Evolutionary conservation across 2,888 invertebrate genomes (phyloP).

Genomic region (Norana najaformis): DNA sequence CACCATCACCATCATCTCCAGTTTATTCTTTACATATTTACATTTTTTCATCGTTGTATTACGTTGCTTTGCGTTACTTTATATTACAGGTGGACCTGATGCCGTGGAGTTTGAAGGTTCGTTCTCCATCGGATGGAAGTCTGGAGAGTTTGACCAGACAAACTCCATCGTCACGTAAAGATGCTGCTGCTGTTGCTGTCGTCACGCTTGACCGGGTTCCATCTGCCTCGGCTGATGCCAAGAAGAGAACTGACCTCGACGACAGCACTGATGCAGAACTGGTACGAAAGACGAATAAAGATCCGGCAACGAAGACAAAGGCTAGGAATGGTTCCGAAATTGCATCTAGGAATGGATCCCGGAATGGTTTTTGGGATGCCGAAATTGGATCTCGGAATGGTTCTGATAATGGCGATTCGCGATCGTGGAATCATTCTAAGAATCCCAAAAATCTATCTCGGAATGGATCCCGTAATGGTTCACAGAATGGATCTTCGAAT

Average conservation of each 20-base stretch:
- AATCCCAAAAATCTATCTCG: neutral
- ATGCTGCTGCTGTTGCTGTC: neutral
- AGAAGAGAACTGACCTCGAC: neutral
- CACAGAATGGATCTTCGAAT: neutral
- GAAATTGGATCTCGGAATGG: neutral
- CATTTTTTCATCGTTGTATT: too few species aligned
- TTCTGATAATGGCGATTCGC: neutral
- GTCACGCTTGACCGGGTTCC: neutral
- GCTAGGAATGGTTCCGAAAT: neutral
- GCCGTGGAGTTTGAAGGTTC: neutral
- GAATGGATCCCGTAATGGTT: neutral
- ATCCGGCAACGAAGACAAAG: neutral
- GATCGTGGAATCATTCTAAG: too few species aligned
- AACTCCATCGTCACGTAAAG: neutral
- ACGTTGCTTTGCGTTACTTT: neutral
- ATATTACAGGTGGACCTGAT: slow-evolving; percentile 3
- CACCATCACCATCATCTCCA: too few species aligned
- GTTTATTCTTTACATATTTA: too few species aligned
- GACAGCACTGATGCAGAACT: neutral
- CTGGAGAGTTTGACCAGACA: neutral
- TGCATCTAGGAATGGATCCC: neutral
- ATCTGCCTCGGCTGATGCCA: neutral
- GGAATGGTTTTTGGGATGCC: neutral
- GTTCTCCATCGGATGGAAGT: neutral
- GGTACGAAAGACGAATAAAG: neutral